Conservation (phyloP, 2,113 vertebrate genomes). For the Coptodon bakossiorum region DNA sequence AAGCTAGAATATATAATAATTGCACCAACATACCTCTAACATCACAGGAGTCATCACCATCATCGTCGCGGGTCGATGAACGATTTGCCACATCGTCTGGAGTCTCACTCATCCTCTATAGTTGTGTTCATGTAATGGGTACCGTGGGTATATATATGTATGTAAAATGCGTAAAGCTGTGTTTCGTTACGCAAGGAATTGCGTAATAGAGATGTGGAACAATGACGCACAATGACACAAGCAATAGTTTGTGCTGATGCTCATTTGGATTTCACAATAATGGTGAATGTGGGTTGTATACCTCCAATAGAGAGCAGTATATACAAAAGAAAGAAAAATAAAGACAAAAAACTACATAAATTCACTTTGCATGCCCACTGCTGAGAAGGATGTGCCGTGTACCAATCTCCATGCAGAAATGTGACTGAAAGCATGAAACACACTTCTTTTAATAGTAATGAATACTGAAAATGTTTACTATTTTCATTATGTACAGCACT, state of each 20-base stretch:
- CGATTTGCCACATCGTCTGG: rapidly evolving
- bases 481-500: too few species aligned
- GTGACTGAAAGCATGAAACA: not conserved
- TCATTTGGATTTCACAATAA: not conserved
- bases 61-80: not conserved
- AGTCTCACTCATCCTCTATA: too few species aligned
- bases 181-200: not conserved
- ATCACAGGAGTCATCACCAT: not conserved
- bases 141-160: not conserved
- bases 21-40: too few species aligned
- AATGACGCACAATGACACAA: not conserved
- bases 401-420: not conserved
- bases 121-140: not conserved
- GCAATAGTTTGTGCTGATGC: not conserved
- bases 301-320: not conserved
- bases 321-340: not conserved
- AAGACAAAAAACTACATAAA: not conserved
- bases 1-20: too few species aligned
- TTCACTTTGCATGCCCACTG: not conserved
- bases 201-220: rapidly evolving
- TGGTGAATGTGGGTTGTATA: not conserved
- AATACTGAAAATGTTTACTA: too few species aligned
- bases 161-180: not conserved
- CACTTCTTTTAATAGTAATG: too few species aligned
- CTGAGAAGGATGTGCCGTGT: not conserved